Conservation (phyloP, 2,888 invertebrate species). For the Pediacus dermestoides region DNA sequence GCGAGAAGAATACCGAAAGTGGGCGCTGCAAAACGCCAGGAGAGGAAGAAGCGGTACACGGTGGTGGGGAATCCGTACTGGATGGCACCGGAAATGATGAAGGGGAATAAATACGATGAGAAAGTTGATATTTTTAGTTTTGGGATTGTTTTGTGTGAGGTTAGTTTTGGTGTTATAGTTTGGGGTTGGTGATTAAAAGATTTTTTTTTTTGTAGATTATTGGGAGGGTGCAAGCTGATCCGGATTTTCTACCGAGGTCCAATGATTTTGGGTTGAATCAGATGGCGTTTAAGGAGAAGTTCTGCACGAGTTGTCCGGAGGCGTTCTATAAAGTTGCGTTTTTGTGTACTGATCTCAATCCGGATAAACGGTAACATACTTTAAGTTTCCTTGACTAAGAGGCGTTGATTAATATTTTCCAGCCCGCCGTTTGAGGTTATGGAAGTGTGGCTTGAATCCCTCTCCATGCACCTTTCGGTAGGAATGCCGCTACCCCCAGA, state of each 20-base stretch:
- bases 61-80: slow-evolving; percentile 97
- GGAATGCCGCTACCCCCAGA: slow-evolving; percentile 63
- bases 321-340: slow-evolving; percentile 86
- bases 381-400: background rate
- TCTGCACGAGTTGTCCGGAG: slow-evolving; percentile 80
- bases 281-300: slow-evolving; percentile 78
- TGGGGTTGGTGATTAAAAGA: slow-evolving; percentile 6
- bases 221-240: slow-evolving; percentile 91
- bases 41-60: slow-evolving; percentile 84
- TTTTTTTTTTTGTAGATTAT: slow-evolving; percentile 64
- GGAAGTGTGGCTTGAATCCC: slow-evolving; percentile 81
- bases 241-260: slow-evolving; percentile 87
- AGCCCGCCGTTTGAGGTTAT: slow-evolving; percentile 88
- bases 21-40: slow-evolving; percentile 51
- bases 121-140: slow-evolving; percentile 96
- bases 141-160: slow-evolving; percentile 93
- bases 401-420: slow-evolving; percentile 7
- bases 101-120: slow-evolving; percentile 91
- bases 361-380: slow-evolving; percentile 69
- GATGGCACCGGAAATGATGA: slow-evolving; percentile 99
- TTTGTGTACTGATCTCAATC: slow-evolving; percentile 85
- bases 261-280: slow-evolving; percentile 91
- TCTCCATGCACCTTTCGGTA: slow-evolving; percentile 68
- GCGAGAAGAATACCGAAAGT: slow-evolving; percentile 41
- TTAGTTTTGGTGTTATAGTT: slow-evolving; percentile 43